Evolutionary conservation across 2,797 vertebrate species (phyloP).

Genomic region (Adelosebastes latens): DNA sequence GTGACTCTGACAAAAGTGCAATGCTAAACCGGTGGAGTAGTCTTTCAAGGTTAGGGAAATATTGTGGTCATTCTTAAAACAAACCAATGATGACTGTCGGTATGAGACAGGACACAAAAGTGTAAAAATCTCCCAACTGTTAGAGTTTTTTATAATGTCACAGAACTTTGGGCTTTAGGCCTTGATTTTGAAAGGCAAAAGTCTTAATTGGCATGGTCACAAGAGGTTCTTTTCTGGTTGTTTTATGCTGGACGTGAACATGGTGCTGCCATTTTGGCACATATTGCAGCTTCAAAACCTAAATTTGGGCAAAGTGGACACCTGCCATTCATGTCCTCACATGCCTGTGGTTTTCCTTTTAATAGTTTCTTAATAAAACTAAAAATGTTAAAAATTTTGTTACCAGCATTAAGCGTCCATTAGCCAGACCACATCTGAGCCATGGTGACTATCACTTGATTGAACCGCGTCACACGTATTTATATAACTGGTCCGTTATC

Average conservation of each 20-base stretch:
- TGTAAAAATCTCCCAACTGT: neutral
- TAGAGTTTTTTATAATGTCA: neutral
- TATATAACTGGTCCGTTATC: constrained; percentile 29
- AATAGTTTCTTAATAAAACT: neutral
- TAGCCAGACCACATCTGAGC: neutral
- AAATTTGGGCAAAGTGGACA: neutral
- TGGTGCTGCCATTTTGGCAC: neutral
- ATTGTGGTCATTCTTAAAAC: neutral
- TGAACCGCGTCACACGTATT: constrained; percentile 1
- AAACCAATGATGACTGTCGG: neutral
- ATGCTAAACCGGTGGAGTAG: neutral
- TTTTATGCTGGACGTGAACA: neutral
- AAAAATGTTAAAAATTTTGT: neutral
- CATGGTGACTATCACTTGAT: neutral
- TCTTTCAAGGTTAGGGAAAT: neutral
- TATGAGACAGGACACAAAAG: neutral
- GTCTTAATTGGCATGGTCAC: neutral
- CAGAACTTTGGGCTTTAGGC: neutral
- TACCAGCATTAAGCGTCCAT: neutral
- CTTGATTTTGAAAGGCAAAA: neutral
- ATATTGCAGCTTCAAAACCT: neutral
- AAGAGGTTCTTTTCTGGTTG: neutral
- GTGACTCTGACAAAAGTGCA: neutral
- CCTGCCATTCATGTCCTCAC: neutral
- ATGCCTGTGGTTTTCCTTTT: neutral